Percentiles rank a stretch among this genome's conserved stretches.
Conservation (phyloP, 2,797 vertebrate species). For the Knipowitschia caucasica region DNA sequence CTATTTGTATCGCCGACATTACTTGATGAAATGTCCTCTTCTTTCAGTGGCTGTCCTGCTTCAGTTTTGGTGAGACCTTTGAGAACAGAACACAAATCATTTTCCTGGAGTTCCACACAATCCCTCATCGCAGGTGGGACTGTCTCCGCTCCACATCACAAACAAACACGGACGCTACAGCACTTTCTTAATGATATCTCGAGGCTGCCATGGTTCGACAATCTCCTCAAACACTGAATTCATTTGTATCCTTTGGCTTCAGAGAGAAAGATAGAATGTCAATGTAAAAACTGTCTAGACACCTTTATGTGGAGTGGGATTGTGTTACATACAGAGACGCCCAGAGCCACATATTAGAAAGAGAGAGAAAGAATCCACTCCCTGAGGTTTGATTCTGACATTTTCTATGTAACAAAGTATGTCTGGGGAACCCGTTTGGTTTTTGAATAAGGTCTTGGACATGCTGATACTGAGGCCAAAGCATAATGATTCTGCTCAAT, state of each 20-base stretch:
- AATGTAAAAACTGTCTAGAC: slow-evolving; percentile 49
- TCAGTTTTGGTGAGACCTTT: slow-evolving; percentile 17
- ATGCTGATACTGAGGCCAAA: too few relatives aligned
- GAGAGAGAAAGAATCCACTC: slow-evolving; percentile 42
- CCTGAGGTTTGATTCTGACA: slow-evolving; percentile 23
- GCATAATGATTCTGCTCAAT: too few relatives aligned
- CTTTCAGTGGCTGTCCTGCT: not conserved
- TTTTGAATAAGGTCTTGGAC: too few relatives aligned
- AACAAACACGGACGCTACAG: slow-evolving; percentile 10
- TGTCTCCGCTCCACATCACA: slow-evolving; percentile 25
- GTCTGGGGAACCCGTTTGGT: not conserved
- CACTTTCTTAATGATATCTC: slow-evolving; percentile 34
- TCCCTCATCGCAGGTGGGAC: slow-evolving; percentile 31
- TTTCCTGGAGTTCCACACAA: slow-evolving; percentile 11
- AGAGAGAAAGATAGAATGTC: slow-evolving; percentile 29
- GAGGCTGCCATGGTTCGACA: slow-evolving; percentile 15
- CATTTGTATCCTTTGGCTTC: slow-evolving; percentile 46
- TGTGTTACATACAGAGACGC: slow-evolving; percentile 28
- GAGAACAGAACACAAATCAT: slow-evolving; percentile 25
- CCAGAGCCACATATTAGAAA: slow-evolving; percentile 32
- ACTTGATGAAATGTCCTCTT: slow-evolving; percentile 5
- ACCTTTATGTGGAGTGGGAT: slow-evolving; percentile 42
- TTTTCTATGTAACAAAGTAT: slow-evolving; percentile 18
- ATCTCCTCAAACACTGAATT: slow-evolving; percentile 22
- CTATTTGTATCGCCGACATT: not conserved